Evolutionary conservation across 2,888 invertebrate genomes (phyloP).

Genomic region (Tenodera sinensis): DNA sequence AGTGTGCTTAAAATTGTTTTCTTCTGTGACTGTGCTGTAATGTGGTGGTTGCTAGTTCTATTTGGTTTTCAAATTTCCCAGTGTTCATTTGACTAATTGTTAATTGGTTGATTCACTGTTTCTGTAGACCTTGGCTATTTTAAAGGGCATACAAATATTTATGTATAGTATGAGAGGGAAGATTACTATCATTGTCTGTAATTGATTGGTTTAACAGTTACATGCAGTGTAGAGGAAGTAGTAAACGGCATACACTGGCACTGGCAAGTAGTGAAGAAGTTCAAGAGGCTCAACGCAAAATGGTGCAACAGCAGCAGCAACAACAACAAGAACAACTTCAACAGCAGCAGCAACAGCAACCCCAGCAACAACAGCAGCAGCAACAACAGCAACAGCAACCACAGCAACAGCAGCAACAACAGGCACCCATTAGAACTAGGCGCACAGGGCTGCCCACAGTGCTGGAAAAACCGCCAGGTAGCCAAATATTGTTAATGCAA

Average conservation of each 20-base stretch:
- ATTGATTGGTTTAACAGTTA: slow-evolving; percentile 57
- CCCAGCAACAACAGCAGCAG: slow-evolving; percentile 42
- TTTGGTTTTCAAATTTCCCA: no score
- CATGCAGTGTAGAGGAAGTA: slow-evolving; percentile 70
- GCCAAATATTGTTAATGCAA: slow-evolving; percentile 35
- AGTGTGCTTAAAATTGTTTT: no score
- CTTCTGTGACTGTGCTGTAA: background rate
- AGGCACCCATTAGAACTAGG: slow-evolving; percentile 56
- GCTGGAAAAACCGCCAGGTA: slow-evolving; percentile 83
- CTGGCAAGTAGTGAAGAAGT: slow-evolving; percentile 60
- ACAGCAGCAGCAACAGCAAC: slow-evolving; percentile 40
- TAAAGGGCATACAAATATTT: background rate
- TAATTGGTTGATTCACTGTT: background rate
- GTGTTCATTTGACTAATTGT: background rate
- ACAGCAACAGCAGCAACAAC: slow-evolving; percentile 41
- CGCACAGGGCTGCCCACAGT: slow-evolving; percentile 82
- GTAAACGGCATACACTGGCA: slow-evolving; percentile 75
- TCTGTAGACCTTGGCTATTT: background rate
- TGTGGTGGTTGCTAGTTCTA: no score
- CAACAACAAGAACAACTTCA: slow-evolving; percentile 36
- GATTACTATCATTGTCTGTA: slow-evolving; percentile 14
- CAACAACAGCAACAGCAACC: slow-evolving; percentile 39
- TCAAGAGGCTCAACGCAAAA: slow-evolving; percentile 50
- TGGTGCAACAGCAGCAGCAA: slow-evolving; percentile 41
- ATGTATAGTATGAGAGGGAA: background rate